Base-by-base conservation (phyloP, 2,888 invertebrate genomes). In the Eucera pruinosa region DNA sequence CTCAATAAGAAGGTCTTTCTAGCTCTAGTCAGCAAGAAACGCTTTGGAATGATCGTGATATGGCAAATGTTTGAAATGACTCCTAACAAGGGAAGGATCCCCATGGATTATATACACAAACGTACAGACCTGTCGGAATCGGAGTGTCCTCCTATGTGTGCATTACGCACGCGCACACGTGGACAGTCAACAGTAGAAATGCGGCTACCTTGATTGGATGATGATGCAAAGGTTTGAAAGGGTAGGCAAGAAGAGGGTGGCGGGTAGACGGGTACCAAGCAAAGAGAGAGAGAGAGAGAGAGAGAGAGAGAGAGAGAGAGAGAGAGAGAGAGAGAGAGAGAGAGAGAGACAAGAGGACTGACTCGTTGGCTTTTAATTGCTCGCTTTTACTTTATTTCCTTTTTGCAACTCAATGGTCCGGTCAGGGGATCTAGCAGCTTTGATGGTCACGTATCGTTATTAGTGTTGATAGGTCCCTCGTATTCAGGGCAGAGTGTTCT, bases 11-110 rank as follows among this genome's bases (percentile, higher is more conserved):
- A 57, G 45, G 61, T 62, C 69, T 47, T 67, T 67, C 52, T 70
- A 69, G 54, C 47, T 66, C 23, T 43, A 68, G 57, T 60, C 68
- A 70, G 60, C 85, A 85, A 84, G 83, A 85, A 85, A 85, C 47
- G 66, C 65, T 60, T 62, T 36, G 71, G 80, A 67, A 62, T 67
- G 86, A 80, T 85, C 84, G 80, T 85, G 85, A 84, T 85, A 86
- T 73, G 82, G 85, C 84, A 80, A 85, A 85, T 85, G 86, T 85
- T 85, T 86, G 76, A 86, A 85, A 85, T 86, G 85, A 83, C 62
- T 86, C 77, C 80, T 83, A 85, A 86, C 86, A 83, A 86, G 85
- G 80, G 71, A 86, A 75, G 78, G 74, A 82, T 84, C 67, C 64
- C 60, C 77, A 41, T 57, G 70, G 67, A 62, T 73, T 67, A 62